A percentile compares a stretch with the other conserved stretches of the same genome.
Conservation (phyloP, 1,140 invertebrate genomes). For the Sarcophaga bullata region DNA sequence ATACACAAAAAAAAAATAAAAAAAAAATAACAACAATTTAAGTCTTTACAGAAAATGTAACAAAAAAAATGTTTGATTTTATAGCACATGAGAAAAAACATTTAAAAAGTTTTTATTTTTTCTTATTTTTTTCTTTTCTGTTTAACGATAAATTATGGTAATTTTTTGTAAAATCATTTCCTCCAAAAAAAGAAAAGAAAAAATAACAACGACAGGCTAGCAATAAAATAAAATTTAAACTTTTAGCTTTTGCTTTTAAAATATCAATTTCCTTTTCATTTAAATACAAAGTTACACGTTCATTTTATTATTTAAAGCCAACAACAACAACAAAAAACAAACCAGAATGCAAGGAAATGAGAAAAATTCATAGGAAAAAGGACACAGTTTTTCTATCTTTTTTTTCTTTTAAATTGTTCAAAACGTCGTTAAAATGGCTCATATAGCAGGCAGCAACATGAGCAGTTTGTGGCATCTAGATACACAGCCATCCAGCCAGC, state of each 20-base stretch:
- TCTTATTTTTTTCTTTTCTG: too few relatives aligned
- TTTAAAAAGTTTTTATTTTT: neutral
- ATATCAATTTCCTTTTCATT: conserved; percentile 39
- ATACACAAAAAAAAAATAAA: neutral
- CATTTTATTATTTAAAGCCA: neutral
- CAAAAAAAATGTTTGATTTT: neutral
- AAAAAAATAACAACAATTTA: neutral
- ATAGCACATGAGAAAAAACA: neutral
- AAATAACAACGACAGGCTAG: neutral
- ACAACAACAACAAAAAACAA: neutral
- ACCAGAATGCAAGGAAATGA: neutral
- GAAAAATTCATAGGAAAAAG: neutral
- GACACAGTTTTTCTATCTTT: neutral
- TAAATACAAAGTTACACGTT: conserved; percentile 32
- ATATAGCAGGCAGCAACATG: neutral
- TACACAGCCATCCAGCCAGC: neutral
- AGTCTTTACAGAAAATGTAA: neutral
- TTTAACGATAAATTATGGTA: neutral
- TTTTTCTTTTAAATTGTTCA: conserved; percentile 40
- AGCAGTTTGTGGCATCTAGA: too few relatives aligned
- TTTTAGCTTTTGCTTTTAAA: conserved; percentile 28
- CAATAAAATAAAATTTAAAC: neutral
- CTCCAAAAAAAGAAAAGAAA: neutral
- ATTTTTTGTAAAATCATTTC: conserved; percentile 6
- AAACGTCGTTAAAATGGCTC: conserved; percentile 41